These are phyloP conservation scores for Sisor rabdophorus DNA, from an alignment of 2,113 vertebrate genomes.

Conservation along the genomic window DNA sequence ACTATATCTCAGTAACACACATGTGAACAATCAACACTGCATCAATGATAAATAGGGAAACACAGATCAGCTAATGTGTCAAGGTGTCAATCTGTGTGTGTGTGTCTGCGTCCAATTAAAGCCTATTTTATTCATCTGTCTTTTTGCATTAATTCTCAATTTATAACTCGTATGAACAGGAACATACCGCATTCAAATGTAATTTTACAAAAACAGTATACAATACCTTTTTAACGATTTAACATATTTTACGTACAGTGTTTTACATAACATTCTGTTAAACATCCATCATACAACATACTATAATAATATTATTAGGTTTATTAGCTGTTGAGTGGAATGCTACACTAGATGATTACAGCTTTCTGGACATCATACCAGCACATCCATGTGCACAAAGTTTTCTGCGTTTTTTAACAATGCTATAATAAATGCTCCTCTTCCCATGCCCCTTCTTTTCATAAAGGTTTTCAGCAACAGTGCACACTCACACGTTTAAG, in stretches of 20 bases:
- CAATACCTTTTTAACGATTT: not conserved
- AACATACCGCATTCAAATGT: not conserved
- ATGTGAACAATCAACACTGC: conserved; percentile 9
- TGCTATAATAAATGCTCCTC: too few relatives aligned
- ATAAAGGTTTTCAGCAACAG: too few relatives aligned
- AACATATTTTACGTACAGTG: not conserved
- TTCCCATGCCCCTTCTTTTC: too few relatives aligned
- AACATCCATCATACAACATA: not conserved
- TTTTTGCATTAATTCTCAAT: not conserved
- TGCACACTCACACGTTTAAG: too few relatives aligned
- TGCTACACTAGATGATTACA: too few relatives aligned
- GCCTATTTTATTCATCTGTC: not conserved
- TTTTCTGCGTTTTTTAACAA: too few relatives aligned
- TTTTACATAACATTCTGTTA: not conserved
- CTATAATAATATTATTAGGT: not conserved
- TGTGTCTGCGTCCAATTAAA: conserved; percentile 35
- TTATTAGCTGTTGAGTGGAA: too few relatives aligned
- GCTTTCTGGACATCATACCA: too few relatives aligned
- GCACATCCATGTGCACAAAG: too few relatives aligned
- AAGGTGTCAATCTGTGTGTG: conserved; percentile 21
- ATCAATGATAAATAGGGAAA: conserved; percentile 31
- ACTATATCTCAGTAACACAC: not conserved
- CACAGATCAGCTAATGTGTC: conserved; percentile 11
- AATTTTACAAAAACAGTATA: not conserved
- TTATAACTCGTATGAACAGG: not conserved